These are phyloP conservation scores for Prinia subflava DNA, from an alignment of 2,113 vertebrate genomes.

Conservation along the genomic window DNA sequence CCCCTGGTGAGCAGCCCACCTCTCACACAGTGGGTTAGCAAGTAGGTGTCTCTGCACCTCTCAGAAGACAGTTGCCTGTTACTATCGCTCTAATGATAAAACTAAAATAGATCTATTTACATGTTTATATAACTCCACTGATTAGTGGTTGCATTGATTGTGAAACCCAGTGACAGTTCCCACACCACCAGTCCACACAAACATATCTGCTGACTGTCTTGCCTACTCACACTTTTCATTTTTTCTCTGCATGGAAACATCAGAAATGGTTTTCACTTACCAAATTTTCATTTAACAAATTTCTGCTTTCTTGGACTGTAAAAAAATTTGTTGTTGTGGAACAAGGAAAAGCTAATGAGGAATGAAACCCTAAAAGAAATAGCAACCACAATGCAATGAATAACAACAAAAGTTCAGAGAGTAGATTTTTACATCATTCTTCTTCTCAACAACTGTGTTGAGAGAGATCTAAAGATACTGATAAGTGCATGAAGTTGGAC, in stretches of 20 bases:
- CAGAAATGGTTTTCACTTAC: background rate
- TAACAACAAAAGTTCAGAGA: background rate
- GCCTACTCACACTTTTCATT: background rate
- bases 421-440: background rate
- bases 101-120: background rate
- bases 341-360: background rate
- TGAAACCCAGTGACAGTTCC: background rate
- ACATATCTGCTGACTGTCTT: background rate
- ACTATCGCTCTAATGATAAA: background rate
- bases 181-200: background rate
- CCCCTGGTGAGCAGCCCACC: background rate
- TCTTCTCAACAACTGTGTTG: background rate
- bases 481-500: background rate
- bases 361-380: background rate
- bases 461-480: background rate
- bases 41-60: background rate
- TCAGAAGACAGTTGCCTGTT: background rate
- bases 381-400: background rate
- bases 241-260: background rate
- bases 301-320: background rate
- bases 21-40: too few species aligned
- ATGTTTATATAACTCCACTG: background rate
- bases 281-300: background rate
- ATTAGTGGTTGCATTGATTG: background rate
- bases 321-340: background rate